These are phyloP conservation scores for Xestia sexstrigata DNA, from an alignment of 2,888 invertebrate genomes.

Conservation along the genomic window DNA sequence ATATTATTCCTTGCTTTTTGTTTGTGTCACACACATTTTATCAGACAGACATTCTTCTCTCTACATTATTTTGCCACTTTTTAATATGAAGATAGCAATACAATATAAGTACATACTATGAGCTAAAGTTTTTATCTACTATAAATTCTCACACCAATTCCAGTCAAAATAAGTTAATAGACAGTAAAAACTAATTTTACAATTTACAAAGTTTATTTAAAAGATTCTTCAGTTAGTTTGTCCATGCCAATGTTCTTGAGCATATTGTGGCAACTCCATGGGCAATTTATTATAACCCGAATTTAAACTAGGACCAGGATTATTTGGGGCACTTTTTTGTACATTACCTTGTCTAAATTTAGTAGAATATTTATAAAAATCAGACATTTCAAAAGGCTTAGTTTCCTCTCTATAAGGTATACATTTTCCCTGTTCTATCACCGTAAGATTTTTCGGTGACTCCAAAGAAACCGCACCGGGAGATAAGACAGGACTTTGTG, in stretches of 20 bases:
- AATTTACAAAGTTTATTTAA: slow-evolving; percentile 45
- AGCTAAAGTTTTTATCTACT: slow-evolving; percentile 65
- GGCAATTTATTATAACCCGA: slow-evolving; percentile 84
- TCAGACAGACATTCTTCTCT: slow-evolving; percentile 23
- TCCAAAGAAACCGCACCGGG: slow-evolving; percentile 92
- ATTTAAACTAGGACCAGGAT: slow-evolving; percentile 75
- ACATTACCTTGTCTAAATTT: slow-evolving; percentile 94
- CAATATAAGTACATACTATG: slow-evolving; percentile 75
- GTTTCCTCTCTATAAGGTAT: slow-evolving; percentile 98
- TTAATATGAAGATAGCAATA: slow-evolving; percentile 56
- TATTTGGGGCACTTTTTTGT: slow-evolving; percentile 76
- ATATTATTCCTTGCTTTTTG: slow-evolving; percentile 33
- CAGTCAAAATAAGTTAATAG: slow-evolving; percentile 61
- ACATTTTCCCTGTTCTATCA: slow-evolving; percentile 96
- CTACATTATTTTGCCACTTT: slow-evolving; percentile 42
- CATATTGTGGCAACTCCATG: slow-evolving; percentile 85
- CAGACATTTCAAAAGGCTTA: slow-evolving; percentile 99
- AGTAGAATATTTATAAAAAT: slow-evolving; percentile 99
- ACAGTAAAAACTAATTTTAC: slow-evolving; percentile 41
- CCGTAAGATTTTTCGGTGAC: slow-evolving; percentile 95
- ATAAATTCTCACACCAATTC: slow-evolving; percentile 62
- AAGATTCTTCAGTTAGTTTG: slow-evolving; percentile 74
- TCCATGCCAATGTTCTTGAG: slow-evolving; percentile 86
- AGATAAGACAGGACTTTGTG: slow-evolving; percentile 83
- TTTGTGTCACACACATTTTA: slow-evolving; percentile 58